phyloP scores from a whole-genome alignment of 2,888 invertebrate species.

The Myathropa florea region DNA sequence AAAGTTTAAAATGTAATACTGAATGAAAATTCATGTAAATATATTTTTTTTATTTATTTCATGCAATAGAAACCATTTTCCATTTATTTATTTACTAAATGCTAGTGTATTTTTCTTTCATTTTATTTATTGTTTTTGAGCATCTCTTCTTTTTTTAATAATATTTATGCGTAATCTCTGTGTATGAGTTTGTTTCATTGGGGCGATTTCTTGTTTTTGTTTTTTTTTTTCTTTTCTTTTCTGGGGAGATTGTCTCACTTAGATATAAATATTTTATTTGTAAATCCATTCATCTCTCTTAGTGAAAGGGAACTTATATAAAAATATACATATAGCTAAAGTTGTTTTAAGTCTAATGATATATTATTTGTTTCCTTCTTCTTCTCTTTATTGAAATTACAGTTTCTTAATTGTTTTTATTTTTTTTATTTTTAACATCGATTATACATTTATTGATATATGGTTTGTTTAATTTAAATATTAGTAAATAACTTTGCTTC shows the following conservation, averaged over 20 bases:
- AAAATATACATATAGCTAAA: constrained; percentile 57
- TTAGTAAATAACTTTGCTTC: constrained; percentile 62
- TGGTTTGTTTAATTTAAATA: constrained; percentile 24
- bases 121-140: constrained; percentile 31
- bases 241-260: constrained; percentile 76
- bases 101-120: constrained; percentile 6
- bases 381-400: constrained; percentile 78
- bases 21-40: constrained; percentile 45
- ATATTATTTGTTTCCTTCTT: constrained; percentile 23
- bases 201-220: constrained; percentile 48
- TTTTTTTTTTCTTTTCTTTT: constrained; percentile 52
- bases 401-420: constrained; percentile 78
- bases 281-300: constrained; percentile 65
- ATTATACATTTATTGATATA: constrained; percentile 73
- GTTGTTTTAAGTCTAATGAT: constrained; percentile 50
- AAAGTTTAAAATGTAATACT: constrained; percentile 40
- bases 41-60: constrained; percentile 6
- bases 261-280: constrained; percentile 46
- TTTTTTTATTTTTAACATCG: constrained; percentile 75
- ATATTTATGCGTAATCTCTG: background rate
- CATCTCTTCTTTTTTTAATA: constrained; percentile 50
- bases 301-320: constrained; percentile 48
- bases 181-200: background rate
- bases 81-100: constrained; percentile 42
- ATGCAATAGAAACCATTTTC: constrained; percentile 52